Evolutionary conservation across 2,797 vertebrate genomes (phyloP).

Genomic region (Pogoniulus pusillus): DNA sequence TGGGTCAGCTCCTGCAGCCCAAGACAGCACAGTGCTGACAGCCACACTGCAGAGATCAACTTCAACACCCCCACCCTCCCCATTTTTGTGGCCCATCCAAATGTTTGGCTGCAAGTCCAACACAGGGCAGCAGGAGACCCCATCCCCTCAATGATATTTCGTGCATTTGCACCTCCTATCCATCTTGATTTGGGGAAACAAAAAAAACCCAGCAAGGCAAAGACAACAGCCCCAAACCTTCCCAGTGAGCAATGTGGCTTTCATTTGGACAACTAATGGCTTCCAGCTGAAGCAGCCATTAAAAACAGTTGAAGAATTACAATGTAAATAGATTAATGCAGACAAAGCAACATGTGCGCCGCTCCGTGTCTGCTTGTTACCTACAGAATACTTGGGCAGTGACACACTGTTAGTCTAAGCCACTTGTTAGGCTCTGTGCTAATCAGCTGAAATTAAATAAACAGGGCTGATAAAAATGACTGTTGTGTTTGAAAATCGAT

Average conservation of each 20-base stretch:
- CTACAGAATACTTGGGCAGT: constrained; percentile 63
- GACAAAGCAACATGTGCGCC: constrained; percentile 67
- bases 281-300: constrained; percentile 70
- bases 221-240: constrained; percentile 21
- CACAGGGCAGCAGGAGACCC: accelerated
- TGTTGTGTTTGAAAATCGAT: constrained; percentile 69
- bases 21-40: not conserved
- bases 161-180: not conserved
- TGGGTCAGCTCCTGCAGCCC: not conserved
- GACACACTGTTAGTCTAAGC: constrained; percentile 67
- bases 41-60: not conserved
- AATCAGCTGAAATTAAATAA: constrained; percentile 71
- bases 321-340: constrained; percentile 72
- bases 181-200: not conserved
- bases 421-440: constrained; percentile 65
- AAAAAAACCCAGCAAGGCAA: not conserved
- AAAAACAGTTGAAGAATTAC: constrained; percentile 70
- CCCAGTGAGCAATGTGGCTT: constrained; percentile 65
- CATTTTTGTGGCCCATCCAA: not conserved
- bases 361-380: constrained; percentile 53
- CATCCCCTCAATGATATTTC: not conserved
- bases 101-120: not conserved
- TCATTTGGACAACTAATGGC: constrained; percentile 67
- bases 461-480: constrained; percentile 50
- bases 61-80: not conserved